These are phyloP conservation scores for Drosophila subquinaria DNA, from an alignment of 2,888 invertebrate species.

Conservation along the genomic window DNA sequence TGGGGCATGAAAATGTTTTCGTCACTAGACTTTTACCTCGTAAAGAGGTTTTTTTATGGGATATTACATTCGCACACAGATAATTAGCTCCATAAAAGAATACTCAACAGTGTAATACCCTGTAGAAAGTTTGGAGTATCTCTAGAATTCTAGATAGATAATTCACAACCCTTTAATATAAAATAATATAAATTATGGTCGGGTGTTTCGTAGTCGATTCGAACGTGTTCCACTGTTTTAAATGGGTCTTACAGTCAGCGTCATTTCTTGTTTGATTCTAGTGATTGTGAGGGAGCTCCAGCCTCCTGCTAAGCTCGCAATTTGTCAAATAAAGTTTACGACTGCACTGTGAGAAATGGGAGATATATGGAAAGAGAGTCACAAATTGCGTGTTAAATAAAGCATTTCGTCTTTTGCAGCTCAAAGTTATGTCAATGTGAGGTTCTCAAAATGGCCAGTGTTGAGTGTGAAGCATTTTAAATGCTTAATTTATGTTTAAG, in stretches of 20 bases:
- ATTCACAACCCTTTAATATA: no score
- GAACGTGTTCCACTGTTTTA: neutral
- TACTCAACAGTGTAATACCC: neutral
- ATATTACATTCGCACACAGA: no score
- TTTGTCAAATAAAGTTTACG: slow-evolving; percentile 74
- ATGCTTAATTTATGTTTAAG: slow-evolving; percentile 48
- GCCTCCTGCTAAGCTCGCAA: slow-evolving; percentile 53
- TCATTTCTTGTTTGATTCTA: slow-evolving; percentile 23
- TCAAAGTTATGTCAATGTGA: slow-evolving; percentile 23
- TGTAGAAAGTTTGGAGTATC: no score
- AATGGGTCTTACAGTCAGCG: slow-evolving; percentile 23
- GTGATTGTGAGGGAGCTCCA: slow-evolving; percentile 18
- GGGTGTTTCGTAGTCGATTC: slow-evolving; percentile 15
- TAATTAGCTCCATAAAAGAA: neutral
- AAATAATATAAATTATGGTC: neutral
- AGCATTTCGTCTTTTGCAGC: slow-evolving; percentile 23
- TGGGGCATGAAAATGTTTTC: no score
- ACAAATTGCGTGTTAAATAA: slow-evolving; percentile 62
- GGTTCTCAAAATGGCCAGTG: slow-evolving; percentile 8
- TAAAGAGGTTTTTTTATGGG: no score
- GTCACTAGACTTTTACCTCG: no score
- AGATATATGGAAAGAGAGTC: neutral
- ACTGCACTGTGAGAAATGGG: slow-evolving; percentile 38
- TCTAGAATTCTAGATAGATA: neutral
- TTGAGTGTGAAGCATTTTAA: slow-evolving; percentile 46